Percentiles rank a stretch among this genome's conserved stretches.
These are phyloP conservation scores for Heterodera filipjevi DNA, from an alignment of 2,888 invertebrate genomes.

Conservation along the genomic window DNA sequence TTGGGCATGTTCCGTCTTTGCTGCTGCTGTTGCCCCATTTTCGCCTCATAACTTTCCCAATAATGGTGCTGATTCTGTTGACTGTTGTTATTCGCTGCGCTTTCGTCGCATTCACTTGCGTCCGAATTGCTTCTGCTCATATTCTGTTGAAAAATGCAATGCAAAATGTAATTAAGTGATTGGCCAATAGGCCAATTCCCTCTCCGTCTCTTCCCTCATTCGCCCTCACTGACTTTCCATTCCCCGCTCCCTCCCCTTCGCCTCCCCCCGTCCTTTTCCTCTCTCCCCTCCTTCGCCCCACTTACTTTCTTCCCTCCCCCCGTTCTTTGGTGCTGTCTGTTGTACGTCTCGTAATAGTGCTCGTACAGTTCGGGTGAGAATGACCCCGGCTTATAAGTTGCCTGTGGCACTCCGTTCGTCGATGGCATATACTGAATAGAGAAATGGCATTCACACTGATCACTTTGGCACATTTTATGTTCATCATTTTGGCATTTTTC, in stretches of 20 bases:
- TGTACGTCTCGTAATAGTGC: slow-evolving; percentile 61
- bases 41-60: slow-evolving; percentile 58
- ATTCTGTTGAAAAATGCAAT: slow-evolving; percentile 23
- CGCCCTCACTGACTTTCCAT: background rate
- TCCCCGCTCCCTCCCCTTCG: background rate
- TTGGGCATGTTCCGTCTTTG: slow-evolving; percentile 48
- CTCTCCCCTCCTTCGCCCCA: background rate
- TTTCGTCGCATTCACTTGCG: slow-evolving; percentile 33
- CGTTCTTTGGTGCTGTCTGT: slow-evolving; percentile 41
- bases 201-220: background rate
- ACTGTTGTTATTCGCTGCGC: background rate
- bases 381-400: slow-evolving; percentile 51
- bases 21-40: slow-evolving; percentile 57
- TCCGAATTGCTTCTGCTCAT: slow-evolving; percentile 42
- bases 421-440: slow-evolving; percentile 69
- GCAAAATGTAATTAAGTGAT: background rate
- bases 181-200: too few species aligned
- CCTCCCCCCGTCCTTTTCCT: background rate
- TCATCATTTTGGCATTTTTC: too few species aligned
- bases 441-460: background rate
- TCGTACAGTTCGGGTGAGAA: slow-evolving; percentile 57
- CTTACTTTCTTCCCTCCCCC: slow-evolving; percentile 18
- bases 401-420: slow-evolving; percentile 47
- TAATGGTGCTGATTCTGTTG: slow-evolving; percentile 23
- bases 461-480: background rate